Conservation (phyloP, 2,113 vertebrate species). For the Crypturellus undulatus region DNA sequence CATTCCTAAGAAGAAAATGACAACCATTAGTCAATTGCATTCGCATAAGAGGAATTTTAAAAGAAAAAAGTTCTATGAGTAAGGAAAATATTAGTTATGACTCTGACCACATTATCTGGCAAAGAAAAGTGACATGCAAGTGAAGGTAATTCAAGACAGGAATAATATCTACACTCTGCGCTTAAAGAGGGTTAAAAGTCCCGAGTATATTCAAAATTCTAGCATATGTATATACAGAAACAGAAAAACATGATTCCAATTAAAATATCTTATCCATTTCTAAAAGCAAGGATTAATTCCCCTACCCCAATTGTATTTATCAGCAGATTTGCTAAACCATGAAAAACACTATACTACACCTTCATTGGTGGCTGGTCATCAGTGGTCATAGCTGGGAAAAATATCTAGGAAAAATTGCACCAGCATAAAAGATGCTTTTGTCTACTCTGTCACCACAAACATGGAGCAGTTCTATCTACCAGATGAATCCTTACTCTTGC, state of each 20-base stretch:
- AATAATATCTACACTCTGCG: background rate
- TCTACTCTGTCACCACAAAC: background rate
- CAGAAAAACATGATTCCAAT: background rate
- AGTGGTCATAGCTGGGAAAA: background rate
- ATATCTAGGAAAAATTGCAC: background rate
- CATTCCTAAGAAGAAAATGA: slow-evolving; percentile 72
- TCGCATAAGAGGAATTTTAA: background rate
- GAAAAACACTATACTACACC: background rate
- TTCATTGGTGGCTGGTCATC: background rate
- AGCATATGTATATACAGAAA: background rate
- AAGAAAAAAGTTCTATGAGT: background rate
- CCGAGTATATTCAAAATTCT: background rate
- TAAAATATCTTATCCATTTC: background rate
- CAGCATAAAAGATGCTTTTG: background rate
- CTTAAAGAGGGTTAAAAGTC: background rate
- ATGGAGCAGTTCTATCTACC: background rate
- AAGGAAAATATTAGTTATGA: background rate
- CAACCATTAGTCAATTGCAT: background rate
- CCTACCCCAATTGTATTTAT: background rate
- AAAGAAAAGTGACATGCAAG: background rate
- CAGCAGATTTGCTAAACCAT: background rate
- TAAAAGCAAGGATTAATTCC: background rate
- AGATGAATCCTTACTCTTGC: background rate
- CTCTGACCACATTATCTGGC: background rate
- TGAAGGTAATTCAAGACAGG: background rate